These are phyloP conservation scores for Adela reaumurella DNA, from an alignment of 2,888 invertebrate genomes.

Conservation along the genomic window DNA sequence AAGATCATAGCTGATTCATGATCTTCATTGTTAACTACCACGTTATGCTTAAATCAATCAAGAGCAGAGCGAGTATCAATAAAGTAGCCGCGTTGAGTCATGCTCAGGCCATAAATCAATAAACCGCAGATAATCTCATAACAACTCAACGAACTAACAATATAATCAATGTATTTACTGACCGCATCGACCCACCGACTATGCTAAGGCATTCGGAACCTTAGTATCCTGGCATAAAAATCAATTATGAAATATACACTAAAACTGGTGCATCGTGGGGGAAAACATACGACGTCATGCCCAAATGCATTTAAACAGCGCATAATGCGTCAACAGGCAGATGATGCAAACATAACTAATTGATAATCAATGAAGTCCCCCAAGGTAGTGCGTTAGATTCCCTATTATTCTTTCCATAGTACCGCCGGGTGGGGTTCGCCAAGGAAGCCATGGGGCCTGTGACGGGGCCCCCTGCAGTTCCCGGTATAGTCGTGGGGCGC, in stretches of 20 bases:
- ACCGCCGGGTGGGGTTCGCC: neutral
- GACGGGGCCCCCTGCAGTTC: neutral
- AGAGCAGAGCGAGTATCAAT: neutral
- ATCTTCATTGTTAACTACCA: too few relatives aligned
- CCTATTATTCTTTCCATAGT: constrained; percentile 18
- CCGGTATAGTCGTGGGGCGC: neutral
- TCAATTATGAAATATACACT: too few relatives aligned
- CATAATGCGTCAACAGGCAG: constrained; percentile 42
- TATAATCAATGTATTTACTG: neutral
- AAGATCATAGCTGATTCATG: too few relatives aligned
- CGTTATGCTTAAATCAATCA: neutral
- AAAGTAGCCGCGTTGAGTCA: constrained; percentile 27
- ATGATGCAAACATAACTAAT: constrained; percentile 50
- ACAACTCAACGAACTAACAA: constrained; percentile 20
- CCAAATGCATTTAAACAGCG: constrained; percentile 48
- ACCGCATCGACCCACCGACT: neutral
- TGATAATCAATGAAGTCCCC: constrained; percentile 48
- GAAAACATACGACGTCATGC: constrained; percentile 25
- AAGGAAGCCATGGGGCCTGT: neutral
- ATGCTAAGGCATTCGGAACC: too few relatives aligned
- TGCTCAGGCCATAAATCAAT: constrained; percentile 44
- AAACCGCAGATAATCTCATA: constrained; percentile 33
- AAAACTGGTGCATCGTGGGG: neutral
- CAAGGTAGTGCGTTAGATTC: constrained; percentile 27
- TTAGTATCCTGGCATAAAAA: too few relatives aligned